Evolutionary conservation across 2,113 vertebrate species (phyloP).

Genomic region (Atlantisia rogersi): DNA sequence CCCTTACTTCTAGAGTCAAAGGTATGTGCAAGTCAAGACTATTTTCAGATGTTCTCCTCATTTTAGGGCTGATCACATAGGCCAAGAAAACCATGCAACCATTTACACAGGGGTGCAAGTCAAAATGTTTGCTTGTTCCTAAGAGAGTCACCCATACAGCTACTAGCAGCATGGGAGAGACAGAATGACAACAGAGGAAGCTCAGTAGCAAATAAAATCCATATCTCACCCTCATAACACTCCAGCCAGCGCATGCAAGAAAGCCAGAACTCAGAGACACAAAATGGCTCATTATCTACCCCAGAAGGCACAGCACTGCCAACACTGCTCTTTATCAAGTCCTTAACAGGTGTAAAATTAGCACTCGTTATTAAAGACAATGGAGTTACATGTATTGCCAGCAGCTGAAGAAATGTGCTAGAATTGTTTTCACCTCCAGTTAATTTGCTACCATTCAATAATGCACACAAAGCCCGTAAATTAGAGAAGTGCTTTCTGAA

Average conservation of each 20-base stretch:
- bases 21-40: neutral
- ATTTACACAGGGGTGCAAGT: neutral
- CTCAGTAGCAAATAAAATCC: neutral
- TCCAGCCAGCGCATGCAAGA: slow-evolving; percentile 6
- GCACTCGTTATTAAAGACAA: slow-evolving; percentile 54
- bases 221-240: neutral
- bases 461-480: neutral
- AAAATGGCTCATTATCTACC: slow-evolving; percentile 29
- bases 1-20: neutral
- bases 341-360: slow-evolving; percentile 70
- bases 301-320: slow-evolving; percentile 19
- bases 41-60: neutral
- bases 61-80: neutral
- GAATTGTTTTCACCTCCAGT: slow-evolving; percentile 49
- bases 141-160: neutral
- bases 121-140: neutral
- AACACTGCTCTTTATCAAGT: slow-evolving; percentile 40
- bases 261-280: neutral
- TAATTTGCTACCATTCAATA: slow-evolving; percentile 39
- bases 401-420: slow-evolving; percentile 58
- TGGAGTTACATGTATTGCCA: slow-evolving; percentile 49
- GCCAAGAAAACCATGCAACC: neutral
- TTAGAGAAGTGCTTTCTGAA: slow-evolving; percentile 9
- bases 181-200: neutral
- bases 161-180: neutral